Percentiles rank a stretch among this genome's conserved stretches.
Evolutionary conservation across 2,113 vertebrate genomes (phyloP).

Genomic region (Oreochromis tanganicae): DNA sequence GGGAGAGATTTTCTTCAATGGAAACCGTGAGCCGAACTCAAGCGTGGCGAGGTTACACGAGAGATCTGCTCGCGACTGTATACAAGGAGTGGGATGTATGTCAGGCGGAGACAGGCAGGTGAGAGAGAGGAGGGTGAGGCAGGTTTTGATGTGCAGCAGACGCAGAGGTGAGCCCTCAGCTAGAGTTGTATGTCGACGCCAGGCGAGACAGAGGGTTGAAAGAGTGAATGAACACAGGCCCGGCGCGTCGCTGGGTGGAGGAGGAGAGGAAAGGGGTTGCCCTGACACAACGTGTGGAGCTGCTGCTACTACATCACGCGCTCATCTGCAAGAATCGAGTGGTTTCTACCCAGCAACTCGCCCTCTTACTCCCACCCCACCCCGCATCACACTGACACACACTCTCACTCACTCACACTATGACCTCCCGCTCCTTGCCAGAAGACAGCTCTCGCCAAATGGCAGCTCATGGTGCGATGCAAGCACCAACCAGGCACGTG

Average conservation of each 20-base stretch:
- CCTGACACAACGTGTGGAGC: conserved; percentile 37
- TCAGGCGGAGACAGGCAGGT: conserved; percentile 19
- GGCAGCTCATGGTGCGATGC: conserved; percentile 39
- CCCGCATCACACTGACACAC: neutral
- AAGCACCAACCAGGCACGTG: conserved; percentile 4
- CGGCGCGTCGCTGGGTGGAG: neutral
- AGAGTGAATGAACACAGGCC: conserved; percentile 37
- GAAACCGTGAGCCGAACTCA: neutral
- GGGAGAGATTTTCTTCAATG: conserved; percentile 32
- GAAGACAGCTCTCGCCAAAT: conserved; percentile 46
- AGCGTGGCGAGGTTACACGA: conserved; percentile 19
- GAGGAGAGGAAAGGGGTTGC: neutral
- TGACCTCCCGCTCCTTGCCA: conserved; percentile 35
- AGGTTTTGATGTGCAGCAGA: conserved; percentile 26
- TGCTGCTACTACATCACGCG: conserved; percentile 16
- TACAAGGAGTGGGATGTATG: neutral
- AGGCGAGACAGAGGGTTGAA: conserved; percentile 5
- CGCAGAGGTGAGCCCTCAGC: conserved; percentile 20
- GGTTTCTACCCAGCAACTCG: conserved; percentile 70
- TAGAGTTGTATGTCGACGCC: neutral
- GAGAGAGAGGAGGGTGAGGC: neutral
- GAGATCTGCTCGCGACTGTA: conserved; percentile 1
- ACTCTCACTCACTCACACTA: conserved; percentile 18
- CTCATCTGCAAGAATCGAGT: conserved; percentile 27
- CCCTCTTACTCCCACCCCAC: neutral